Evolutionary conservation across 2,797 vertebrate species (phyloP).

Genomic region (Melanotaenia nigrans): DNA sequence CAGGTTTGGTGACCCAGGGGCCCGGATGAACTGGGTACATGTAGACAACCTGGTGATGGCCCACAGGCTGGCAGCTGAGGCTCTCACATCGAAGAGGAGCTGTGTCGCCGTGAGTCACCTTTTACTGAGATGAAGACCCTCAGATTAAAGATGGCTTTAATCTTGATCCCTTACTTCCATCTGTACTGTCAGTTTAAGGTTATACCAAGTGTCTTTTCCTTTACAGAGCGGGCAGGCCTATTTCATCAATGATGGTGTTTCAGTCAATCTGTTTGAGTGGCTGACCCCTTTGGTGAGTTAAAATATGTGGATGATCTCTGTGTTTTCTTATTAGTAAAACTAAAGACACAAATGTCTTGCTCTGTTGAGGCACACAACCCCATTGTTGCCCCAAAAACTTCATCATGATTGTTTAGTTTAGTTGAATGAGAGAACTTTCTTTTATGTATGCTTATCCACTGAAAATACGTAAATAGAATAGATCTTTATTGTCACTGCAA

Average conservation of each 20-base stretch:
- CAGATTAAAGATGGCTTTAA: background rate
- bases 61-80: slow-evolving; percentile 89
- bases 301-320: background rate
- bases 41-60: slow-evolving; percentile 91
- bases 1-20: slow-evolving; percentile 85
- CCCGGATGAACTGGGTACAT: slow-evolving; percentile 95
- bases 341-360: background rate
- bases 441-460: background rate
- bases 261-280: slow-evolving; percentile 92
- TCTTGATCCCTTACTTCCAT: background rate
- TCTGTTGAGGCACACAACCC: background rate
- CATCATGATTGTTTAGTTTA: no score
- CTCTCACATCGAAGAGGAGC: slow-evolving; percentile 82
- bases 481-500: no score
- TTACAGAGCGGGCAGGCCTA: slow-evolving; percentile 92
- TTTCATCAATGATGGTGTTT: slow-evolving; percentile 93
- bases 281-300: slow-evolving; percentile 88
- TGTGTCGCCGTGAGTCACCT: slow-evolving; percentile 87
- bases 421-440: background rate
- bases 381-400: background rate
- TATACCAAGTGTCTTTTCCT: slow-evolving; percentile 17
- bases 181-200: background rate
- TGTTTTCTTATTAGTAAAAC: background rate
- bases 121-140: background rate
- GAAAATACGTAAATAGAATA: no score